phyloP scores from a whole-genome alignment of 2,113 vertebrate species.

The Salvator merianae region DNA sequence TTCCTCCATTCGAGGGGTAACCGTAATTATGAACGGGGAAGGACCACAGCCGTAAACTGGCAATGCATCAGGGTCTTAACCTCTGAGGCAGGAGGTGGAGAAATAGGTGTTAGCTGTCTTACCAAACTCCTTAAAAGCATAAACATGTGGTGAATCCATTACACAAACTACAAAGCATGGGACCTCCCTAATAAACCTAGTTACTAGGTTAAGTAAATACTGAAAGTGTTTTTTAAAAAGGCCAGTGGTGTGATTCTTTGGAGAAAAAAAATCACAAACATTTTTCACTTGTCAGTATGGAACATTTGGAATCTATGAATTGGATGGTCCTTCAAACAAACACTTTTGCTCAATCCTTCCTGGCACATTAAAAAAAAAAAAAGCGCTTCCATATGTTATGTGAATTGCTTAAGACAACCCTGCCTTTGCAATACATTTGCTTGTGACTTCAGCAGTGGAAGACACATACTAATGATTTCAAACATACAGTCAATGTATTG shows the following conservation, averaged over 20 bases:
- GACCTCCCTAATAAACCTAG: conserved; percentile 81
- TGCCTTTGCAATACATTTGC: neutral
- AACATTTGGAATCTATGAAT: conserved; percentile 73
- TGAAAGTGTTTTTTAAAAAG: conserved; percentile 64
- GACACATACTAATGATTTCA: neutral
- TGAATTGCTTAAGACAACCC: neutral
- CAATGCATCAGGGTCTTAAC: conserved; percentile 73
- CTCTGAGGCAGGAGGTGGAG: conserved; percentile 74
- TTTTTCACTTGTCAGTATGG: conserved; percentile 80
- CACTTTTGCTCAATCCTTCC: neutral
- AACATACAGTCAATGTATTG: neutral
- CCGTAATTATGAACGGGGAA: conserved; percentile 74
- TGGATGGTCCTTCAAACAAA: conserved; percentile 51
- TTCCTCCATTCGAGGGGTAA: conserved; percentile 84
- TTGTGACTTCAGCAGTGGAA: neutral
- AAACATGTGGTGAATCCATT: conserved; percentile 83
- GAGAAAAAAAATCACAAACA: conserved; percentile 62
- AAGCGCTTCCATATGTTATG: conserved; percentile 11
- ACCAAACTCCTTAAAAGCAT: conserved; percentile 75
- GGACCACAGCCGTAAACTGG: conserved; percentile 70
- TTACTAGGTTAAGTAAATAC: conserved; percentile 84
- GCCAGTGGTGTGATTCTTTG: neutral
- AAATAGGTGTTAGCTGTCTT: conserved; percentile 74
- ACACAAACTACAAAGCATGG: conserved; percentile 82
- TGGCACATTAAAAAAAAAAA: neutral